Base-by-base conservation (phyloP, 2,888 invertebrate species). In the Drosophila eohydei region DNA sequence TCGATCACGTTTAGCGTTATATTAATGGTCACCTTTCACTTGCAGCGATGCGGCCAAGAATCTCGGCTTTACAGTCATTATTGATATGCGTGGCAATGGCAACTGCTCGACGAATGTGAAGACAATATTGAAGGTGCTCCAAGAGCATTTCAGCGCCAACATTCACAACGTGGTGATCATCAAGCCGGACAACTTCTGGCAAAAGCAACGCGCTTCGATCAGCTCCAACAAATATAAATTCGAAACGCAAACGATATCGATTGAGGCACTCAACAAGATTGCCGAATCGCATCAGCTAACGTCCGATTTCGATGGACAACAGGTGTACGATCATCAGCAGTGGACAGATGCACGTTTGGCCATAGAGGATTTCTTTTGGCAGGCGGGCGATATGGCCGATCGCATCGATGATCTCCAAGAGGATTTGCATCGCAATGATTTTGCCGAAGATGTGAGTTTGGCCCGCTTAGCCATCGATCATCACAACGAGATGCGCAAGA, bases 161-260 rank as follows among this genome's bases (percentile, higher is more conserved):
- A 97, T 99, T 91, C 97, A 98, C 94, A 96, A 97, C 93, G 98
- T 98, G 85, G 97, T 97, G 92, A 98, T 99, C 92, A 98, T 99
- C 89, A 99, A 99, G 94, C 98, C 99, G 83, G 99, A 99, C 92
- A 99, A 98, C 93, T 99, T 99, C 94, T 99, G 99, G 99, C 99
- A 99, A 94, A 99, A 99, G 94, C 99, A 99, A 94, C 96, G 98
- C 92, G 98, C 98, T 87, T 98, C 98, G 81, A 95, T 99, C 91
- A 98, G 98, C 91, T 97, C 98, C 94, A 97, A 98, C 93, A 99
- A 99, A 94, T 99, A 98, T 94, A 98, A 98, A 94, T 99, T 99
- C 94, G 99, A 99, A 97, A 98, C 99, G 90, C 97, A 97, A 92
- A 97, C 99, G 95, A 97, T 99, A 93, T 98, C 98, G 91, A 95